Percentiles rank a stretch among this genome's conserved stretches.
phyloP scores from a whole-genome alignment of 2,113 vertebrate species.

The Spilogale gracilis region DNA sequence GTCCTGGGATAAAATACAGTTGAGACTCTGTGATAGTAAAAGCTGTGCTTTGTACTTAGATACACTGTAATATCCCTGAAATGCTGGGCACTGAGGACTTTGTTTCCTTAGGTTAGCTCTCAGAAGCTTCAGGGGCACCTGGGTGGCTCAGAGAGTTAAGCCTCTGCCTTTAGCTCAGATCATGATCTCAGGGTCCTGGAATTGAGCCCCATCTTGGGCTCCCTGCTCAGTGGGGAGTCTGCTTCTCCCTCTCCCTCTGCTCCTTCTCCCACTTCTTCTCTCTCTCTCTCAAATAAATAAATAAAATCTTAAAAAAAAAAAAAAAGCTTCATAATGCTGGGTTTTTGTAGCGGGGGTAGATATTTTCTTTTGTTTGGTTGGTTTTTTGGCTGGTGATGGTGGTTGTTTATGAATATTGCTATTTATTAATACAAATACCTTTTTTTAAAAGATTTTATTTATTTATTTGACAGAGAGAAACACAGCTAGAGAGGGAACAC shows the following conservation, averaged over 20 bases:
- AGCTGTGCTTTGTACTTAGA: neutral
- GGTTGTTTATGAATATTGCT: neutral
- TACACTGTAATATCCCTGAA: neutral
- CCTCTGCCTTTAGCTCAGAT: neutral
- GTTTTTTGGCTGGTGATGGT: neutral
- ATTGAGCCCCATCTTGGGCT: neutral
- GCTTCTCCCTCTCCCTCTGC: neutral
- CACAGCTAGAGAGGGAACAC: too few species aligned
- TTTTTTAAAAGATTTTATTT: neutral
- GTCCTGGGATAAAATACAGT: neutral
- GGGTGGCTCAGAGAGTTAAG: neutral
- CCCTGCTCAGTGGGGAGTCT: neutral
- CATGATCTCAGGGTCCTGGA: neutral
- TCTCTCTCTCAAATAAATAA: neutral
- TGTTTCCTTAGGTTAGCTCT: neutral
- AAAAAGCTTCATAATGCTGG: neutral
- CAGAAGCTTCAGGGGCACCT: neutral
- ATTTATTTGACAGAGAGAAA: too few species aligned
- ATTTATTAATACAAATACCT: constrained; percentile 28
- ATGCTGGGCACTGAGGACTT: neutral
- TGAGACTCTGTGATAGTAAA: neutral
- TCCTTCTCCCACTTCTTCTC: neutral
- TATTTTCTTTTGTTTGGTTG: neutral
- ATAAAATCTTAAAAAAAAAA: neutral
- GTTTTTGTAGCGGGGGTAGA: neutral